Evolutionary conservation across 1,140 invertebrate genomes (phyloP).

Genomic region (Gryon sp.): DNA sequence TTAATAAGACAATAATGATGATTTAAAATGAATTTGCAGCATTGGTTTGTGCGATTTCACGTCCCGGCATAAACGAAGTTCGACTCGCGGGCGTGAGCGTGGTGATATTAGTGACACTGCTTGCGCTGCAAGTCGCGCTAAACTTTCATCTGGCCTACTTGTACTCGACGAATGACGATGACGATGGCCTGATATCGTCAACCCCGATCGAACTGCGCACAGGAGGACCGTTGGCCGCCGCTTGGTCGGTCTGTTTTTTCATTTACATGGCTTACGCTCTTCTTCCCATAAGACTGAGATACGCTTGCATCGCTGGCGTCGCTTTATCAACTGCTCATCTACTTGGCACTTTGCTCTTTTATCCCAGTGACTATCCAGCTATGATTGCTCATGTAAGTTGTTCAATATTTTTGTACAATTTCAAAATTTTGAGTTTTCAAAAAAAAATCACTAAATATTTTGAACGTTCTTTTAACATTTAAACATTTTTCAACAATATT

Average conservation of each 20-base stretch:
- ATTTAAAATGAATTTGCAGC: slow-evolving; percentile 79
- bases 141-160: slow-evolving; percentile 76
- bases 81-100: slow-evolving; percentile 91
- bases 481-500: not conserved
- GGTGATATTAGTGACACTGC: slow-evolving; percentile 86
- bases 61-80: slow-evolving; percentile 92
- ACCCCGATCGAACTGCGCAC: slow-evolving; percentile 63
- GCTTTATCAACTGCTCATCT: slow-evolving; percentile 85
- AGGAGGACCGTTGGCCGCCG: slow-evolving; percentile 79
- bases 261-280: slow-evolving; percentile 94
- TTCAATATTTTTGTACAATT: too few relatives aligned
- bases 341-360: slow-evolving; percentile 71
- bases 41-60: slow-evolving; percentile 86
- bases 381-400: slow-evolving; percentile 75
- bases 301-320: slow-evolving; percentile 87
- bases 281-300: slow-evolving; percentile 89
- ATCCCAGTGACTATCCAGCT: slow-evolving; percentile 71
- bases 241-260: slow-evolving; percentile 87
- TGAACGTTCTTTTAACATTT: not conserved
- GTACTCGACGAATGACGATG: slow-evolving; percentile 48
- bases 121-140: slow-evolving; percentile 83
- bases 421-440: too few relatives aligned
- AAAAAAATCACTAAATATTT: too few relatives aligned
- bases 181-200: slow-evolving; percentile 40
- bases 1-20: not conserved